Evolutionary conservation across 2,113 vertebrate genomes (phyloP).

Genomic region (Hippocampus comes): DNA sequence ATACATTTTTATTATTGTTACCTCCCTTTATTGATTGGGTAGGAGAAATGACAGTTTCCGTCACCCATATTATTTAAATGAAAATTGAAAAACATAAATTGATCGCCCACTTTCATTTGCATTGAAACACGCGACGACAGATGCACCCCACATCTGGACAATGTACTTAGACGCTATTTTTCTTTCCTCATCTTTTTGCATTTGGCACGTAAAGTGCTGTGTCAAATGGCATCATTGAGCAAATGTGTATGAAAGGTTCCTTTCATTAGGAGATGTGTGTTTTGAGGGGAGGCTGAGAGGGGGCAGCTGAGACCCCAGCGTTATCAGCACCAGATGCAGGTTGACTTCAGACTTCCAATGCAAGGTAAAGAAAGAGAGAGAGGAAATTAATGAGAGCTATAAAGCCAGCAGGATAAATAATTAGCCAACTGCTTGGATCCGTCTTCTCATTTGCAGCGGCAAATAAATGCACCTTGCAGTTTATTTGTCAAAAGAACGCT

Average conservation of each 20-base stretch:
- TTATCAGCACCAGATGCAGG: slow-evolving; percentile 77
- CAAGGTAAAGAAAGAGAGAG: slow-evolving; percentile 70
- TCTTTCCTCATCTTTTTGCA: slow-evolving; percentile 37
- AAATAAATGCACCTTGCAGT: slow-evolving; percentile 54
- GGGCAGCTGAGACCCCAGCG: slow-evolving; percentile 55
- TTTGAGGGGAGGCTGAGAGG: slow-evolving; percentile 48
- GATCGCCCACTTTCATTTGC: not conserved
- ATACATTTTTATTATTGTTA: not conserved
- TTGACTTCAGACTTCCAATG: slow-evolving; percentile 73
- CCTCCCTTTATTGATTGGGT: not conserved
- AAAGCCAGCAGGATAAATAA: slow-evolving; percentile 76
- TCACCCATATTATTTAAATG: not conserved
- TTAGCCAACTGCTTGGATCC: slow-evolving; percentile 67
- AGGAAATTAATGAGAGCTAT: slow-evolving; percentile 76
- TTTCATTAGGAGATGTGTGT: slow-evolving; percentile 11
- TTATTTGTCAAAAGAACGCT: slow-evolving; percentile 53
- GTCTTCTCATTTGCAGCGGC: slow-evolving; percentile 54
- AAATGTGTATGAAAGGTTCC: slow-evolving; percentile 51
- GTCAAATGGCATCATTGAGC: slow-evolving; percentile 58
- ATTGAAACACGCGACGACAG: slow-evolving; percentile 22
- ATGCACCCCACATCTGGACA: slow-evolving; percentile 29
- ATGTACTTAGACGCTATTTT: not conserved
- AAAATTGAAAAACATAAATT: not conserved
- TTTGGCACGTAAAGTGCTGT: slow-evolving; percentile 41
- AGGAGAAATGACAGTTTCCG: not conserved